Conservation (phyloP, 30 jellyfish, hydroid and myxozoan species). For the Aurelia coerulea region DNA sequence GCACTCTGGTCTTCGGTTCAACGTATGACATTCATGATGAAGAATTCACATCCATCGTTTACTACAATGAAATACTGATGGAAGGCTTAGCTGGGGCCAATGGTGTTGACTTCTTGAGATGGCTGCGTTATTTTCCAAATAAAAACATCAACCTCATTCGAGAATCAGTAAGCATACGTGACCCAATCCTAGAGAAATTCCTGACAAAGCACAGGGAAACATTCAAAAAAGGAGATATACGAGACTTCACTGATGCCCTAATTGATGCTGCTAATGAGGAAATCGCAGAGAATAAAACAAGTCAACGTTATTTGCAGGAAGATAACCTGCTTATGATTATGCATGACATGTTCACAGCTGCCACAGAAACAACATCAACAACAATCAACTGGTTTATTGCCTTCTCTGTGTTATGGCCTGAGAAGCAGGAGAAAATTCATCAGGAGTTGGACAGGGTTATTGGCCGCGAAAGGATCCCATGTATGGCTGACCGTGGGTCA, state of each 20-base stretch:
- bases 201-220: constrained; percentile 42
- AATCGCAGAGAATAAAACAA: constrained; percentile 11
- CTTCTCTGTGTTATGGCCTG: constrained; percentile 55
- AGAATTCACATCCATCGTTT: constrained; percentile 16
- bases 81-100: constrained; percentile 47
- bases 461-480: constrained; percentile 48
- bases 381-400: constrained; percentile 54
- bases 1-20: constrained; percentile 10
- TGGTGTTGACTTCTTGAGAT: constrained; percentile 31
- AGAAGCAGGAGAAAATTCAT: constrained; percentile 32
- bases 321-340: constrained; percentile 30
- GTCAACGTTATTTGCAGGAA: constrained; percentile 2
- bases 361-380: constrained; percentile 56
- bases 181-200: constrained; percentile 49
- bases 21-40: constrained; percentile 29
- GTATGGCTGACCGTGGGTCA: constrained; percentile 33
- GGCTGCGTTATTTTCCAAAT: constrained; percentile 48
- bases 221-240: constrained; percentile 19
- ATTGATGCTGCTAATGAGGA: constrained; percentile 51
- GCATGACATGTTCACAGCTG: constrained; percentile 64
- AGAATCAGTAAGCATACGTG: constrained; percentile 34
- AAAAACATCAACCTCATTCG: constrained; percentile 16
- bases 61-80: background rate
- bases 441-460: constrained; percentile 46
- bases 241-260: constrained; percentile 60